Evolutionary conservation across 2,797 vertebrate genomes (phyloP).

Genomic region (Geotria australis): DNA sequence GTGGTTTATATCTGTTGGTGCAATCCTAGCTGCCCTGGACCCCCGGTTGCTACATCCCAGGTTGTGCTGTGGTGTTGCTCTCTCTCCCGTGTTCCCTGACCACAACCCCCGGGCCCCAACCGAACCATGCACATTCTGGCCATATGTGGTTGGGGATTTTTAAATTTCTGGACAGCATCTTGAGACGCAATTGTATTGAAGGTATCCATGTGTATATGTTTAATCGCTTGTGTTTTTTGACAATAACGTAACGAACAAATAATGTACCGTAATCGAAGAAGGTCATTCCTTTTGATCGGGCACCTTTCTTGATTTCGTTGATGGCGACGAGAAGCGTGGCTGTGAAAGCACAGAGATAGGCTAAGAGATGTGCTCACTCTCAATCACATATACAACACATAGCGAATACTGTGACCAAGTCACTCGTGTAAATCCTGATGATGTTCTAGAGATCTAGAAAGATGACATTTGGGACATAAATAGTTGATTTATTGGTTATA

Average conservation of each 20-base stretch:
- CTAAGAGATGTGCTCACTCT: too few relatives aligned
- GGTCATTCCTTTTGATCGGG: constrained; percentile 27
- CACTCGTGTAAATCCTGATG: not conserved
- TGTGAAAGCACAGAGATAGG: constrained; percentile 10
- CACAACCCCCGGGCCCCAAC: too few relatives aligned
- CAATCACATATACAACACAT: too few relatives aligned
- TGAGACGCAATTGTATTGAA: not conserved
- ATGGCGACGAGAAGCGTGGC: constrained; percentile 79
- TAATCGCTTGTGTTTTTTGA: not conserved
- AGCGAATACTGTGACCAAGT: not conserved
- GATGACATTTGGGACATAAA: not conserved
- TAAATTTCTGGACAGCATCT: not conserved
- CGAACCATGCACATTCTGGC: too few relatives aligned
- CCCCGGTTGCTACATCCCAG: too few relatives aligned
- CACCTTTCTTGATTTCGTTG: constrained; percentile 71
- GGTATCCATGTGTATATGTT: not conserved
- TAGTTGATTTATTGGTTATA: not conserved
- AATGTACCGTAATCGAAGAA: constrained; percentile 69
- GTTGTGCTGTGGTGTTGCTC: too few relatives aligned
- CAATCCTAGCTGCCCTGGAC: too few relatives aligned
- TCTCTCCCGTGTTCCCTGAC: too few relatives aligned
- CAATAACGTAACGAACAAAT: too few relatives aligned
- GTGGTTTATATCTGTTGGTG: too few relatives aligned
- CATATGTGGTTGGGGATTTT: too few relatives aligned
- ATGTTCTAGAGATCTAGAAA: not conserved